phyloP scores from a whole-genome alignment of 2,888 invertebrate genomes.

The Torymus auratus region DNA sequence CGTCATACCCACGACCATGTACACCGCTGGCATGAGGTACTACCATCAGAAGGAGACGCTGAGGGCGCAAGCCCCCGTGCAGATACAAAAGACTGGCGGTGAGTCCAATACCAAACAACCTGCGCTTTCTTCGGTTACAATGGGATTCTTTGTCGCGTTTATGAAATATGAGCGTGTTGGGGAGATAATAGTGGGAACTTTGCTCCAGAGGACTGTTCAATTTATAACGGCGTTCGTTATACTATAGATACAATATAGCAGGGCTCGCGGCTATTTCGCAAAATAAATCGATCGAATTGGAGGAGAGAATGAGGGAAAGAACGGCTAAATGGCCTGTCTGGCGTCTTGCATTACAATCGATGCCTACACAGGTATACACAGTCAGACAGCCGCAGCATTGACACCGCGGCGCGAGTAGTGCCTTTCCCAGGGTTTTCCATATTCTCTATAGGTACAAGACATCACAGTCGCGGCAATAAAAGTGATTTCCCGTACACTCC shows the following conservation, averaged over 20 bases:
- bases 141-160: background rate
- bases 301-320: too few relatives aligned
- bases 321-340: too few relatives aligned
- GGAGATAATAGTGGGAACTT: constrained; percentile 4
- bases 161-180: background rate
- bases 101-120: constrained; percentile 63
- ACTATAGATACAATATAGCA: background rate
- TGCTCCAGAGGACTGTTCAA: background rate
- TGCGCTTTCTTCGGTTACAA: background rate
- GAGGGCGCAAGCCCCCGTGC: constrained; percentile 85
- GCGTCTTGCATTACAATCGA: too few relatives aligned
- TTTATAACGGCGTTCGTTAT: background rate
- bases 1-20: constrained; percentile 86
- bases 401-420: too few relatives aligned
- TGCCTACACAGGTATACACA: too few relatives aligned
- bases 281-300: too few relatives aligned
- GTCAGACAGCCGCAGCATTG: too few relatives aligned
- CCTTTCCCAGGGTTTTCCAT: too few relatives aligned
- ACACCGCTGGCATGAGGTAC: constrained; percentile 91
- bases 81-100: constrained; percentile 89
- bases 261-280: background rate
- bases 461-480: too few relatives aligned
- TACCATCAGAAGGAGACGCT: constrained; percentile 90
- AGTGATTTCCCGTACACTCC: too few relatives aligned
- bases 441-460: too few relatives aligned